A percentile compares a stretch with the other conserved stretches of the same genome.
Conservation (phyloP, 2,113 vertebrate species). For the Lepus americanus region DNA sequence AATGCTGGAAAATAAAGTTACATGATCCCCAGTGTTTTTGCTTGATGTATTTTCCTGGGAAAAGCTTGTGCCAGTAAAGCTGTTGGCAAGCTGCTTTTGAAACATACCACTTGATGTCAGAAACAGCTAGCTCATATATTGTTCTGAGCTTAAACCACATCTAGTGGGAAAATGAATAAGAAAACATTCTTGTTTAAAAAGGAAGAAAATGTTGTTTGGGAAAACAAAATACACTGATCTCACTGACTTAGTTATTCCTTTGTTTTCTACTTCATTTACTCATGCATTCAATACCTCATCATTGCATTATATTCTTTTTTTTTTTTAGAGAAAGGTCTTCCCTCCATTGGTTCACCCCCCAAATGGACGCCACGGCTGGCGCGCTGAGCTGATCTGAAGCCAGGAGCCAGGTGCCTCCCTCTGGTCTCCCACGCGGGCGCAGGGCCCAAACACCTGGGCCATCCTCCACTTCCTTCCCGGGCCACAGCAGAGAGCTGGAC, state of each 20-base stretch:
- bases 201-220: not conserved
- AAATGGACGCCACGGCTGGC: no score
- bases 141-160: not conserved
- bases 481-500: no score
- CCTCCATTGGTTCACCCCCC: no score
- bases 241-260: not conserved
- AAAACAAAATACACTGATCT: not conserved
- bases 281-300: not conserved
- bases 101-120: not conserved
- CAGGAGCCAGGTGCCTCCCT: no score
- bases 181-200: conserved; percentile 14
- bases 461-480: no score
- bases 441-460: no score
- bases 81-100: not conserved
- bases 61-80: not conserved
- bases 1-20: conserved; percentile 33
- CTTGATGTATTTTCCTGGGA: not conserved
- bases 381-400: no score
- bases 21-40: not conserved
- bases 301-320: not conserved
- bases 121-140: conserved; percentile 4
- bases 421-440: no score
- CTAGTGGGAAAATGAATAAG: conserved; percentile 25
- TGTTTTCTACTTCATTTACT: conserved; percentile 8
- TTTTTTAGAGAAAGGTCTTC: no score